phyloP scores from a whole-genome alignment of 2,888 invertebrate species.

The Xylocampa areola region DNA sequence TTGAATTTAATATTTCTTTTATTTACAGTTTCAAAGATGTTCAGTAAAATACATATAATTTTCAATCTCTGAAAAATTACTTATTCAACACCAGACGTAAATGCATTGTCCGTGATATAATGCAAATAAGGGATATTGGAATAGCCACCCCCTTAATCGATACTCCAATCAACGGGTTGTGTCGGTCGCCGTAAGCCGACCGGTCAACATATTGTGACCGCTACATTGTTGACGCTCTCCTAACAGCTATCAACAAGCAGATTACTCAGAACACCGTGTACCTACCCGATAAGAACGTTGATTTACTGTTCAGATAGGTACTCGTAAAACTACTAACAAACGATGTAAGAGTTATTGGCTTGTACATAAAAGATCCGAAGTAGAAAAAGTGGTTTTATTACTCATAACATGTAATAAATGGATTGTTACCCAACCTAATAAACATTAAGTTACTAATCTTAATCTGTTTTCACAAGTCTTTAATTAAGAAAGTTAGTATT shows the following conservation, averaged over 20 bases:
- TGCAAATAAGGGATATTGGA: constrained; percentile 20
- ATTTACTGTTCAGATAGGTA: constrained; percentile 35
- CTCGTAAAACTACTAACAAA: constrained; percentile 1
- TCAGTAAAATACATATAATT: not conserved
- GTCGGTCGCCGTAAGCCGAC: constrained; percentile 40
- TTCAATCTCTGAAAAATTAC: not conserved
- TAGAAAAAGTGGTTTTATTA: not conserved
- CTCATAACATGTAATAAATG: too few relatives aligned
- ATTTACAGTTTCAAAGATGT: not conserved
- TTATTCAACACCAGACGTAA: not conserved
- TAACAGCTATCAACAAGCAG: constrained; percentile 54
- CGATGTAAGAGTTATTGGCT: not conserved
- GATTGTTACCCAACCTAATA: too few relatives aligned
- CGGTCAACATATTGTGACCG: constrained; percentile 51
- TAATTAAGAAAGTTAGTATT: too few relatives aligned
- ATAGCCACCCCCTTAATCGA: constrained; percentile 48
- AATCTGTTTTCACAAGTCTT: too few relatives aligned
- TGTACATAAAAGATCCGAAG: not conserved
- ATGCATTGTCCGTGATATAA: constrained; percentile 7
- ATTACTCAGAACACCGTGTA: constrained; percentile 42
- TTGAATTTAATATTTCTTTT: not conserved
- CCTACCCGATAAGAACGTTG: constrained; percentile 34
- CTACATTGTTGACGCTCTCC: constrained; percentile 50
- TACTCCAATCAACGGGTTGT: constrained; percentile 60
- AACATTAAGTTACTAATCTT: too few relatives aligned